Evolutionary conservation across 2,888 invertebrate genomes (phyloP).

Genomic region (Apoda limacodes): DNA sequence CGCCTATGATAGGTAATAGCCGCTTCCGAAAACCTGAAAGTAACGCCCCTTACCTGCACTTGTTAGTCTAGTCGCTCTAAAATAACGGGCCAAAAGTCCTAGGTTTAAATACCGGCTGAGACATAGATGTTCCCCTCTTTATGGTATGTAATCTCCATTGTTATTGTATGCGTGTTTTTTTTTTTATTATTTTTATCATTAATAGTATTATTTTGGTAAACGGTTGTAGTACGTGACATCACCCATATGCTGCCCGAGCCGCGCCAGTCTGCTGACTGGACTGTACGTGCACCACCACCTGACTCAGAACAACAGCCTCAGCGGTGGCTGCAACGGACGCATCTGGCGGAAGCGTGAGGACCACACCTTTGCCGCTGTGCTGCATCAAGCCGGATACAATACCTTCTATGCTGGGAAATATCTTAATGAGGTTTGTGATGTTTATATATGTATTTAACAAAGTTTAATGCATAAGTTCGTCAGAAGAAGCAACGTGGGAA

Average conservation of each 20-base stretch:
- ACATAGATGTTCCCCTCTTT: background rate
- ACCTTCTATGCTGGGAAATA: slow-evolving; percentile 97
- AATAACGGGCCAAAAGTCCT: no score
- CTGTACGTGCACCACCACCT: slow-evolving; percentile 85
- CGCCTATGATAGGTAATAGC: no score
- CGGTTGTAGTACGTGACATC: slow-evolving; percentile 88
- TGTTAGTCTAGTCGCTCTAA: no score
- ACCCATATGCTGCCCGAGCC: slow-evolving; percentile 91
- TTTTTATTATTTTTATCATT: no score
- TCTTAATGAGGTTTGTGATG: slow-evolving; percentile 78
- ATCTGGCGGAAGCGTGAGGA: slow-evolving; percentile 76
- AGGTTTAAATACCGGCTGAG: no score
- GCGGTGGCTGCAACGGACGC: slow-evolving; percentile 80
- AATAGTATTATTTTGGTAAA: no score
- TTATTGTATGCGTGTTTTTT: slow-evolving; percentile 1
- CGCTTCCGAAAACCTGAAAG: no score
- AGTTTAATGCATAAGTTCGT: no score
- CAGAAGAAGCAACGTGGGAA: no score
- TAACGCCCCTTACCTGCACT: no score
- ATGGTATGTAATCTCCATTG: background rate
- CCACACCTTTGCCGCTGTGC: slow-evolving; percentile 74
- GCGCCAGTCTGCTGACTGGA: slow-evolving; percentile 88
- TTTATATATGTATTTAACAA: background rate
- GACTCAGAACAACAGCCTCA: slow-evolving; percentile 81
- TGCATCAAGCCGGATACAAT: slow-evolving; percentile 75